Base-by-base conservation (phyloP, 2,888 invertebrate genomes). In the Euzetes globulus region DNA sequence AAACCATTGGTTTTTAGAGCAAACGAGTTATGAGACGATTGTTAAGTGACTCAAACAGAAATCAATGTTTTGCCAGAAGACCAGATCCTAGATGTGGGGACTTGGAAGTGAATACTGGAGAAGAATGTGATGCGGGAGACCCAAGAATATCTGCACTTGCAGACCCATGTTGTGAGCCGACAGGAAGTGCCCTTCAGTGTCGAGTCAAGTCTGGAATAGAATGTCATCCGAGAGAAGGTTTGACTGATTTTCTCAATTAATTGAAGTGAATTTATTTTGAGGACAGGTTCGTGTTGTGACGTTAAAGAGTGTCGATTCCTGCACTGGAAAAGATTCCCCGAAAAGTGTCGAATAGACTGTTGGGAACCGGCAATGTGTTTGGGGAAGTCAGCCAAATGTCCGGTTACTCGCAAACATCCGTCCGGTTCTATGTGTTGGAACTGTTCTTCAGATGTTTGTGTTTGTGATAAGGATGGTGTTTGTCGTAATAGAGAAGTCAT, bases 371-470 rank as follows among this genome's bases (percentile, higher is more conserved):
- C 29, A 9, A 15, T 29, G 15, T 58, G 58, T 58, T 58, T 58
- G 29, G 58, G 58, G 27, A 58, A 58, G 29, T 58, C 58, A 22
- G 58, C 58, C 22, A 58, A 58, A 58, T 58, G 58, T 58, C 58
- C 29, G 6, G 58, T 58, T 17, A 27, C 19, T 41, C 41, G 41
- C 7, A 41, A 41, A 41, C 41, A 41, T 1, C 9, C 41, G 9
- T 9, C 13, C 29, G 58, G 29, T 5, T 50, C 58, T 29, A 4
- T 27, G 1, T 58, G 27, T 58, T 29, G 27, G 25, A 58, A 58
- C 17, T 58, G 58, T 17, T 27, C 58, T 13, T 58, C 58, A 58
- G 29, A 58, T 25, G 58, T 25, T 2, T 58, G 58, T 15, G 13
- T 58, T 25, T 58, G 58, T 27, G 58, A 58, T 29, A 1, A 22